Evolutionary conservation across 1,140 invertebrate genomes (phyloP).

Genomic region (Diploscapter pachys): DNA sequence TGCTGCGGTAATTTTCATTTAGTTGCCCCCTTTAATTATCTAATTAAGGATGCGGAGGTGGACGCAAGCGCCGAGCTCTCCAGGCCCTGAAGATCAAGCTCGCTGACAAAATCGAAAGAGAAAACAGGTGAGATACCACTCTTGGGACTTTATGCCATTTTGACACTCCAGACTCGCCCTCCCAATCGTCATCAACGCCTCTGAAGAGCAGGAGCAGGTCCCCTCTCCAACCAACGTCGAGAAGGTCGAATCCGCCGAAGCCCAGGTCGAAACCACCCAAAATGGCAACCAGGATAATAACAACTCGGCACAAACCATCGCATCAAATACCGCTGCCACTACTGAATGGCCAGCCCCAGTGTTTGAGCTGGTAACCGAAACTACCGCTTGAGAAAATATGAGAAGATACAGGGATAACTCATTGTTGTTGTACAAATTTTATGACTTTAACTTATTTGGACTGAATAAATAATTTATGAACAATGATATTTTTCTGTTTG

Average conservation of each 20-base stretch:
- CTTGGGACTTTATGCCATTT: no score
- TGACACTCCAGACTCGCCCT: no score
- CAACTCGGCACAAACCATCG: not conserved
- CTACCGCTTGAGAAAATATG: not conserved
- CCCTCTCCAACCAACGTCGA: conserved; percentile 14
- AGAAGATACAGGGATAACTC: no score
- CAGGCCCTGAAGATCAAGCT: conserved; percentile 27
- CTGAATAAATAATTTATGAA: not conserved
- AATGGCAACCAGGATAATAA: conserved; percentile 3
- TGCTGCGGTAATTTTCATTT: conserved; percentile 9
- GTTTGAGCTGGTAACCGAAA: conserved; percentile 32
- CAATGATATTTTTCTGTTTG: conserved; percentile 7
- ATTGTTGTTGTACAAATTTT: no score
- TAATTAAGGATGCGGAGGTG: conserved; percentile 20
- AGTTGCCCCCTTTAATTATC: no score
- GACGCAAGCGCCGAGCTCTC: conserved; percentile 27
- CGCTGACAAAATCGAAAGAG: conserved; percentile 24
- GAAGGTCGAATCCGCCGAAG: conserved; percentile 10
- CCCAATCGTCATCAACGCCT: not conserved
- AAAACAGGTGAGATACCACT: not conserved
- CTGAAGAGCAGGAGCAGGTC: not conserved
- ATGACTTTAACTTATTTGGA: no score
- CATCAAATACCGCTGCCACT: conserved; percentile 10
- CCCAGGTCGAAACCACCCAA: conserved; percentile 20
- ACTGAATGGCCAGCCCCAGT: conserved; percentile 32